Evolutionary conservation across 1,140 invertebrate genomes (phyloP).

Genomic region (Coelopa frigida): DNA sequence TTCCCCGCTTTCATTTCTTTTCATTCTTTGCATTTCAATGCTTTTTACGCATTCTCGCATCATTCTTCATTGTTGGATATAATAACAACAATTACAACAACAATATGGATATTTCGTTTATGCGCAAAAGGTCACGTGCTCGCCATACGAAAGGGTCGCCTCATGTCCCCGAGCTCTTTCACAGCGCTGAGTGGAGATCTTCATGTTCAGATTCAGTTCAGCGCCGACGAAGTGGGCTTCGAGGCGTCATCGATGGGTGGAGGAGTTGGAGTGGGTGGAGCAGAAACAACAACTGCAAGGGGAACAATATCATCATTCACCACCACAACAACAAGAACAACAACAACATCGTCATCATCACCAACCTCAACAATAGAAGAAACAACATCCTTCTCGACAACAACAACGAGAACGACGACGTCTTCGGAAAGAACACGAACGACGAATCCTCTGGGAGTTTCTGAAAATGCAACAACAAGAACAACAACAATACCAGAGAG

Average conservation of each 20-base stretch:
- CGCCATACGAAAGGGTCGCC: slow-evolving; percentile 41
- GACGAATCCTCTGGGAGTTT: neutral
- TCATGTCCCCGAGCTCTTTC: slow-evolving; percentile 50
- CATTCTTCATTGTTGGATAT: no score
- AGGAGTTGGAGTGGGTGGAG: neutral
- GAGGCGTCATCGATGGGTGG: neutral
- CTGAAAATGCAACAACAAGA: slow-evolving; percentile 4
- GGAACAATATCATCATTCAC: no score
- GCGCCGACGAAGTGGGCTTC: neutral
- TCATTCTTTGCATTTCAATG: no score
- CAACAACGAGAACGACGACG: slow-evolving; percentile 10
- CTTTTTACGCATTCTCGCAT: no score
- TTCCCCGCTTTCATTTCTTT: no score
- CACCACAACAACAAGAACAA: slow-evolving; percentile 1
- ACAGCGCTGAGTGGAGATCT: slow-evolving; percentile 57
- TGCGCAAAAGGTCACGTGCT: slow-evolving; percentile 41
- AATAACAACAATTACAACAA: no score
- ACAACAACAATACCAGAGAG: neutral
- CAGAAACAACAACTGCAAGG: neutral
- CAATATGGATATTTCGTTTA: neutral
- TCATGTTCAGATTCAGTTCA: slow-evolving; percentile 48
- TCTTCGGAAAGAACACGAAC: slow-evolving; percentile 13
- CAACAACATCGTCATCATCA: neutral
- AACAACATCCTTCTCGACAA: slow-evolving; percentile 16
- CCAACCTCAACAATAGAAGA: slow-evolving; percentile 14